Conservation (phyloP, 2,888 invertebrate species). For the Drosophila anomalata region DNA sequence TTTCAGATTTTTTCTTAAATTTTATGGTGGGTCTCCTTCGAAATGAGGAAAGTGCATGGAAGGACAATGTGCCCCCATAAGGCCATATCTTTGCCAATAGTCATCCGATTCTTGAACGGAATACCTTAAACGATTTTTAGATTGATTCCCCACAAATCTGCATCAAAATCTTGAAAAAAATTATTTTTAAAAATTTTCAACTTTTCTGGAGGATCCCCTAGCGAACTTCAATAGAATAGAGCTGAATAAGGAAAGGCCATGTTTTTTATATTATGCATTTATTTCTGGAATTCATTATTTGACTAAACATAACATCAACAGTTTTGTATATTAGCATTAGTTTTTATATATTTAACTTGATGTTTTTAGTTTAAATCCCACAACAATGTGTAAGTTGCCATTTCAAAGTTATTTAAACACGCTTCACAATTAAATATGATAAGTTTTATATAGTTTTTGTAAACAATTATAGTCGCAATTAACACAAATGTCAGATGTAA, state of each 20-base stretch:
- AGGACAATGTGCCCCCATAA: no score
- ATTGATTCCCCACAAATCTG: no score
- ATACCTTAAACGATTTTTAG: not conserved
- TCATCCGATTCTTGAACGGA: not conserved
- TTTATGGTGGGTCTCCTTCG: no score
- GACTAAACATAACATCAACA: constrained; percentile 82
- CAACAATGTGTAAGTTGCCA: constrained; percentile 43
- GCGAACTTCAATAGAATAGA: not conserved
- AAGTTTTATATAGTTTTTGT: constrained; percentile 57
- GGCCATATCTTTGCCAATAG: not conserved
- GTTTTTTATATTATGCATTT: constrained; percentile 59
- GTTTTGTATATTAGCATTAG: constrained; percentile 79
- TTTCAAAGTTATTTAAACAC: constrained; percentile 24
- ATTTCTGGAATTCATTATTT: constrained; percentile 74
- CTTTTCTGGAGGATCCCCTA: no score
- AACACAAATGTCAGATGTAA: constrained; percentile 72
- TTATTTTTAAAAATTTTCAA: no score
- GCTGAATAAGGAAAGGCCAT: not conserved
- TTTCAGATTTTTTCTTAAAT: no score
- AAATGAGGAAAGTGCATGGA: no score
- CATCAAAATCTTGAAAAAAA: no score
- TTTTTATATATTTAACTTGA: constrained; percentile 36
- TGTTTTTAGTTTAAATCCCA: constrained; percentile 29
- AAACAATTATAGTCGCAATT: constrained; percentile 80
- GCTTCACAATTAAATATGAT: constrained; percentile 62